Evolutionary conservation across 2,888 invertebrate genomes (phyloP), one percentile per base, ranked within the genome.

Genomic region (Ctena decussata): DNA sequence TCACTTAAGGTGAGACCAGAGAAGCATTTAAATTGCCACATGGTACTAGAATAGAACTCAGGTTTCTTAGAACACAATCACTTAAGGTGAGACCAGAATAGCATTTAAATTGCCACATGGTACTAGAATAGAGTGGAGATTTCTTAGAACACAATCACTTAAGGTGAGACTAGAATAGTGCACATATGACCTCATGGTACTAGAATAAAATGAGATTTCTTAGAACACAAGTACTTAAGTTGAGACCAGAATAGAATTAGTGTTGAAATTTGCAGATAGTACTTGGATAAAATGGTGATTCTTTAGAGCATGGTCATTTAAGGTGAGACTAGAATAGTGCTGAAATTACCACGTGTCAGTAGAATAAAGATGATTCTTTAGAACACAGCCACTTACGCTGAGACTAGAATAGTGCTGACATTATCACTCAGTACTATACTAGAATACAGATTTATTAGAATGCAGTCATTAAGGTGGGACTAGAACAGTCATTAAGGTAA

Each of bases 101-200:
- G 97, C 99, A 77, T 98, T 99, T 93, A 98, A 99, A 93, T 97
- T 99, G 94, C 99, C 99, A 6, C 97, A 97, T 94, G 99, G 99
- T 74, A 97, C 97, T 85, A 97, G 99, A 18, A 97, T 99, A 89
- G 98, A 98, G 92, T 96, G 99, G 84, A 97, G 98, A 91, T 99
- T 99, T 96, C 96, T 97, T 30, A 97, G 97, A 94, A 96, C 97
- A 49, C 97, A 98, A 96, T 98, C 98, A 86, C 96, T 98, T 84
- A 97, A 98, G 97, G 98, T 98, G 96, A 82, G 82, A 1, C n/a
- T n/a, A n/a, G n/a, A n/a, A n/a, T n/a, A n/a, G n/a, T n/a, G n/a
- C n/a, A n/a, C n/a, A n/a, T n/a, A n/a, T n/a, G n/a, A n/a, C n/a
- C n/a, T n/a, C n/a, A n/a, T n/a, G n/a, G n/a, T n/a, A n/a, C n/a